Conservation (phyloP, 2,888 invertebrate species). For the Caenorhabditis wallacei region DNA sequence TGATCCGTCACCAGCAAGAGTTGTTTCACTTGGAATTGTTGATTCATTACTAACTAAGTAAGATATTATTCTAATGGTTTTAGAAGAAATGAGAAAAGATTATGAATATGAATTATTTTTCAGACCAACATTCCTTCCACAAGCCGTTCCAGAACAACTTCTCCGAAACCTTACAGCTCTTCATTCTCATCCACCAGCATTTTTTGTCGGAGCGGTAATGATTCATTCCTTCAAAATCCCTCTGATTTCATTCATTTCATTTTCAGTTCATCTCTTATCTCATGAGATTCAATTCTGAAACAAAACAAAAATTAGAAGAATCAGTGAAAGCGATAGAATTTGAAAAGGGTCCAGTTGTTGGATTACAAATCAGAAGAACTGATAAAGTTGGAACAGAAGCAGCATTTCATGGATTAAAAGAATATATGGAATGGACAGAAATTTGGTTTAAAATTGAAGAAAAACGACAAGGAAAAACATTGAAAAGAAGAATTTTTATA, state of each 20-base stretch:
- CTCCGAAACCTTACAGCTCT: slow-evolving; percentile 87
- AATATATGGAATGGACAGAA: slow-evolving; percentile 95
- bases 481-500: slow-evolving; percentile 89
- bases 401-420: slow-evolving; percentile 93
- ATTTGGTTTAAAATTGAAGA: slow-evolving; percentile 80
- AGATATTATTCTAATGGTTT: not conserved
- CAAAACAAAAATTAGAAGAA: slow-evolving; percentile 88
- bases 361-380: slow-evolving; percentile 86
- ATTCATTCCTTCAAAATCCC: not conserved
- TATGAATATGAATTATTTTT: too few species aligned
- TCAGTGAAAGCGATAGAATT: slow-evolving; percentile 86
- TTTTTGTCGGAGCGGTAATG: slow-evolving; percentile 92
- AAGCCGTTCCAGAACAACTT: slow-evolving; percentile 87
- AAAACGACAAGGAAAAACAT: slow-evolving; percentile 53
- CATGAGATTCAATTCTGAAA: slow-evolving; percentile 89
- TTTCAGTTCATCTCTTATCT: slow-evolving; percentile 92
- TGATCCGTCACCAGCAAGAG: slow-evolving; percentile 86
- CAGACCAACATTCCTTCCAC: slow-evolving; percentile 56
- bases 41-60: slow-evolving; percentile 88
- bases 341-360: slow-evolving; percentile 81
- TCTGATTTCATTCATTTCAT: not conserved
- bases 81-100: too few species aligned
- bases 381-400: slow-evolving; percentile 96
- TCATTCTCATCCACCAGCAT: slow-evolving; percentile 96
- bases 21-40: slow-evolving; percentile 92